Evolutionary conservation across 2,113 vertebrate species (phyloP).

Genomic region (Notothenia coriiceps): DNA sequence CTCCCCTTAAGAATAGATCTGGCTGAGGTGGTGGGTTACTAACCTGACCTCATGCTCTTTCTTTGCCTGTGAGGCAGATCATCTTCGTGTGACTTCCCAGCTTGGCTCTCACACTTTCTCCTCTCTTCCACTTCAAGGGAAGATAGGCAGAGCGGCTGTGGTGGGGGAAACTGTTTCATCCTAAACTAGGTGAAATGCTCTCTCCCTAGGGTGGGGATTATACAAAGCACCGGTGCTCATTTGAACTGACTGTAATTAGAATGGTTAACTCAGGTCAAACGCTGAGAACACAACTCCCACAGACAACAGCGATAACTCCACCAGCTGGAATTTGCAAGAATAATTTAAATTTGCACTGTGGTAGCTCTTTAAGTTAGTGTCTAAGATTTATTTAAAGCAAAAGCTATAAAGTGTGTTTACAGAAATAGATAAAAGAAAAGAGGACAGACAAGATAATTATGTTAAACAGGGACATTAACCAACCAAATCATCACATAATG

Average conservation of each 20-base stretch:
- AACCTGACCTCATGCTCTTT: neutral
- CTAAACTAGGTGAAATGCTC: conserved; percentile 67
- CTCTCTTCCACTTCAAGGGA: conserved; percentile 8
- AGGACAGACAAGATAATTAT: neutral
- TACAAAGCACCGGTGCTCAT: conserved; percentile 79
- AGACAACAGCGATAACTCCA: conserved; percentile 26
- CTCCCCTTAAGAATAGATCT: conserved; percentile 14
- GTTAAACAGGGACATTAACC: too few relatives aligned
- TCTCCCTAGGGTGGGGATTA: conserved; percentile 81
- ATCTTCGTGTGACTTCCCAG: neutral
- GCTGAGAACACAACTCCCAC: conserved; percentile 72
- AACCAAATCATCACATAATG: neutral
- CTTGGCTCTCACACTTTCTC: conserved; percentile 9
- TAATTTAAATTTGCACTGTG: neutral
- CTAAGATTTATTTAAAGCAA: neutral
- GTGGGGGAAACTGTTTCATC: conserved; percentile 73
- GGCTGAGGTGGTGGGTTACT: conserved; percentile 11
- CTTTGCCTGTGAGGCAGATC: conserved; percentile 16
- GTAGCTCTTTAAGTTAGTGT: neutral
- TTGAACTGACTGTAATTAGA: conserved; percentile 84
- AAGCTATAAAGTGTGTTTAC: neutral
- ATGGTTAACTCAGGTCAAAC: conserved; percentile 86
- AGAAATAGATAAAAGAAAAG: neutral
- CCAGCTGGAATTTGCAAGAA: neutral
- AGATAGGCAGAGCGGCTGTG: neutral